phyloP scores from a whole-genome alignment of 2,888 invertebrate species.

The Erebia ligea region DNA sequence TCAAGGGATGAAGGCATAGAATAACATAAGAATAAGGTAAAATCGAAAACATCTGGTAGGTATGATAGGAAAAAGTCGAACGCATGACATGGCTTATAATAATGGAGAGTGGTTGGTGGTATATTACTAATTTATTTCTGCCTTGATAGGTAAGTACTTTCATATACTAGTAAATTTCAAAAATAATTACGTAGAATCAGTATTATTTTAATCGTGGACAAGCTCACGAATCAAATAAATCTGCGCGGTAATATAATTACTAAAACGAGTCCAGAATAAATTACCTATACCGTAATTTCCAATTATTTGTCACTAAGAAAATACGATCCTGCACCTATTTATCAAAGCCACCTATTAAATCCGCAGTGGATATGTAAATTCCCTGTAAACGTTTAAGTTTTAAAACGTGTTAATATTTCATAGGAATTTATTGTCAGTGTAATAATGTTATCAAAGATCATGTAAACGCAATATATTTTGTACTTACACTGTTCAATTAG shows the following conservation, averaged over 20 bases:
- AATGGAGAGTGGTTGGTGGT: too few relatives aligned
- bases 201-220: slow-evolving; percentile 23
- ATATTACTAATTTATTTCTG: too few relatives aligned
- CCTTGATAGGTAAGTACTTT: neutral
- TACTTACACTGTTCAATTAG: neutral
- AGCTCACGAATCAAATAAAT: slow-evolving; percentile 33
- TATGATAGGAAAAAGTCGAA: too few relatives aligned
- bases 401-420: slow-evolving; percentile 16
- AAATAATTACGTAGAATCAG: neutral
- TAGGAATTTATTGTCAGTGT: slow-evolving; percentile 9
- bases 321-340: slow-evolving; percentile 22
- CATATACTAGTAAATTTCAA: neutral
- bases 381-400: slow-evolving; percentile 19
- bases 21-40: too few relatives aligned
- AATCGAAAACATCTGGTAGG: too few relatives aligned
- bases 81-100: too few relatives aligned
- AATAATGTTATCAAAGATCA: slow-evolving; percentile 15
- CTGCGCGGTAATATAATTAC: slow-evolving; percentile 32
- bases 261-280: slow-evolving; percentile 30
- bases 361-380: slow-evolving; percentile 12
- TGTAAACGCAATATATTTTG: slow-evolving; percentile 4
- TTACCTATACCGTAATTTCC: slow-evolving; percentile 29
- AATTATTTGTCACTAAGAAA: slow-evolving; percentile 33
- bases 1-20: too few relatives aligned
- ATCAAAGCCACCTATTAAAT: slow-evolving; percentile 12